A percentile compares a stretch with the other conserved stretches of the same genome.
Conservation (phyloP, 2,888 invertebrate genomes). For the Catocala fraxini region DNA sequence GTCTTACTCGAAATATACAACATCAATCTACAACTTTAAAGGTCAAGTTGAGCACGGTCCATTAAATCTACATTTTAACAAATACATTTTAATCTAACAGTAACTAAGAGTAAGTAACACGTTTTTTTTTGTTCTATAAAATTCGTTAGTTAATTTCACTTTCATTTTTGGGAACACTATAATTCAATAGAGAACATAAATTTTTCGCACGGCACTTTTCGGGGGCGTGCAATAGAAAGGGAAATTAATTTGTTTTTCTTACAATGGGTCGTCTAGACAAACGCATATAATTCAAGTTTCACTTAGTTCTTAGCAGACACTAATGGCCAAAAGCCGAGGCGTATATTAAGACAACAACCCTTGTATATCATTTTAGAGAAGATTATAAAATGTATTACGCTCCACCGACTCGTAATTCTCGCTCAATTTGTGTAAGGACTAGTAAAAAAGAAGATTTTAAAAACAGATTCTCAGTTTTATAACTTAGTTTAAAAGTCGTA, state of each 20-base stretch:
- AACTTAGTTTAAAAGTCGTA: no score
- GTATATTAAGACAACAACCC: slow-evolving; percentile 64
- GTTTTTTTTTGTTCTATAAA: slow-evolving; percentile 45
- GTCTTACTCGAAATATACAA: not conserved
- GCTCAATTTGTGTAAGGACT: slow-evolving; percentile 7
- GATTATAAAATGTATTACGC: slow-evolving; percentile 22
- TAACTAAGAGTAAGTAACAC: slow-evolving; percentile 21
- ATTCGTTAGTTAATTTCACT: slow-evolving; percentile 69
- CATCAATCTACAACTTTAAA: not conserved
- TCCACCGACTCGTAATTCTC: not conserved
- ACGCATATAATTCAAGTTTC: slow-evolving; percentile 84
- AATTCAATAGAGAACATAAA: slow-evolving; percentile 82
- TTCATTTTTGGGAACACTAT: slow-evolving; percentile 69
- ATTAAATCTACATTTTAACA: slow-evolving; percentile 1
- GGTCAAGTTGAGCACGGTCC: not conserved
- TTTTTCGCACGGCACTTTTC: slow-evolving; percentile 77
- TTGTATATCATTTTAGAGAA: slow-evolving; percentile 64
- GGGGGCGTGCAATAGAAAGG: slow-evolving; percentile 75
- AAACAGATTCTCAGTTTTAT: no score
- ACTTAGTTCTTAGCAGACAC: slow-evolving; percentile 78
- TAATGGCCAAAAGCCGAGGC: slow-evolving; percentile 74
- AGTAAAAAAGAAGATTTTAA: not conserved
- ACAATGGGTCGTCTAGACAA: slow-evolving; percentile 86
- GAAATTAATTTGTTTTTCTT: slow-evolving; percentile 86
- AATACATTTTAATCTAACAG: slow-evolving; percentile 4